Conservation (phyloP, 2,113 vertebrate species). For the Cyprinus carpio region DNA sequence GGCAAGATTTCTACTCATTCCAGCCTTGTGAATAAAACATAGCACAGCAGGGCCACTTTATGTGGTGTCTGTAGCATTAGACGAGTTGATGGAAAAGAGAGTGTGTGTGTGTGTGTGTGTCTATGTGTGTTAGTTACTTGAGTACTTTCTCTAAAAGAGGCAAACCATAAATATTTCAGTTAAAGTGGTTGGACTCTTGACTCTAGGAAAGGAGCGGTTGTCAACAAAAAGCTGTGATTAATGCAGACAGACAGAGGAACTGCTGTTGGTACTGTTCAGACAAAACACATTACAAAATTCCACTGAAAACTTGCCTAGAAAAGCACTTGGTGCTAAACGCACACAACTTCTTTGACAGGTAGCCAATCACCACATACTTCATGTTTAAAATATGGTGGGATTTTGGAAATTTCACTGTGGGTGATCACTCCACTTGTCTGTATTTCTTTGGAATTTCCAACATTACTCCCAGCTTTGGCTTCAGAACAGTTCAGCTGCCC, state of each 20-base stretch:
- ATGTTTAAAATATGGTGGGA: background rate
- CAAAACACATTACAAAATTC: background rate
- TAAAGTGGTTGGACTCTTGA: constrained; percentile 22
- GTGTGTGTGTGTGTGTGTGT: background rate
- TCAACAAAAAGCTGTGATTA: background rate
- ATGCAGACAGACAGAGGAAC: background rate
- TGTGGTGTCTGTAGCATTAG: constrained; percentile 60
- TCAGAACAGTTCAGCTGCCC: background rate
- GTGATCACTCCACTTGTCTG: no score
- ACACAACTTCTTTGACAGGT: background rate
- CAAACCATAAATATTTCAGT: constrained; percentile 61
- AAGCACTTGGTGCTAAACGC: background rate
- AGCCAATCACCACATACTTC: background rate
- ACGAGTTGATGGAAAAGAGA: constrained; percentile 38
- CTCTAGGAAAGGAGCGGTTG: background rate
- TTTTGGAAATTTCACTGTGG: background rate
- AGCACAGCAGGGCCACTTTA: constrained; percentile 52
- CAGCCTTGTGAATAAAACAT: constrained; percentile 63
- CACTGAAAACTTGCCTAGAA: background rate
- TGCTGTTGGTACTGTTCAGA: background rate
- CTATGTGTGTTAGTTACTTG: constrained; percentile 28
- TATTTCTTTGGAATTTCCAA: background rate
- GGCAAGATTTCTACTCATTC: constrained; percentile 53
- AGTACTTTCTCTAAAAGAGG: constrained; percentile 36
- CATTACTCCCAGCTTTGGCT: background rate